Evolutionary conservation across 2,797 vertebrate species (phyloP), one percentile per base, ranked within the genome.

Genomic region (Orientallactaga sibirica): DNA sequence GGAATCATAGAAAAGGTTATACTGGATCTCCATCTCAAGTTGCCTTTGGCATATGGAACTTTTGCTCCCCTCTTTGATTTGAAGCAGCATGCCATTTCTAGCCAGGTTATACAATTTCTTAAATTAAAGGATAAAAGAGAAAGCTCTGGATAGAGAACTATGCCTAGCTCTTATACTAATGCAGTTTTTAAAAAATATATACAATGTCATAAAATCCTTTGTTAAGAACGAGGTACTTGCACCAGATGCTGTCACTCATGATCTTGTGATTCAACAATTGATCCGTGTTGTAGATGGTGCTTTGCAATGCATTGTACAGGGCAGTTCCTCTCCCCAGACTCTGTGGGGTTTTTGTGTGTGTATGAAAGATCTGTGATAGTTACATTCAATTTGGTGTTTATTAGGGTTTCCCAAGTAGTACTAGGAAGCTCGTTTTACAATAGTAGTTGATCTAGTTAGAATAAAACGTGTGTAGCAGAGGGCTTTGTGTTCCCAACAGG

Each of bases 191-290:
- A 52, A 52, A 52, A 52, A 62, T 64, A 4, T 64, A 24, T 64
- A 24, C 3, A 3, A 24, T 18, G 62, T 64, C 62, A 20, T 64
- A 16, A 5, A 7, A 64, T 64, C 22, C 24, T 64, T 64, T 62
- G 61, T 62, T 24, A 64, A 94, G 52, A 94, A 88, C 61, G 41
- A 86, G 61, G 27, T 19, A 5, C 70, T 91, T 83, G 27, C 0
- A 71, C 5, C 48, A 86, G 16, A 61, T 91, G 3, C 52, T 87
- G 14, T 29, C 52, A 29, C 83, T 95, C 87, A 67, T 24, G 61
- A 77, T 91, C 81, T 88, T 94, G 24, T 75, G 58, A 85, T 90
- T 91, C 25, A 85, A 48, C 90, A 86, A 92, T 90, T 77, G 4
- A 76, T 84, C 68, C 6, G 24, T 78, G 67, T 95, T 86, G 58